Conservation (phyloP, 2,113 vertebrate genomes). For the Rousettus leschenaultii region DNA sequence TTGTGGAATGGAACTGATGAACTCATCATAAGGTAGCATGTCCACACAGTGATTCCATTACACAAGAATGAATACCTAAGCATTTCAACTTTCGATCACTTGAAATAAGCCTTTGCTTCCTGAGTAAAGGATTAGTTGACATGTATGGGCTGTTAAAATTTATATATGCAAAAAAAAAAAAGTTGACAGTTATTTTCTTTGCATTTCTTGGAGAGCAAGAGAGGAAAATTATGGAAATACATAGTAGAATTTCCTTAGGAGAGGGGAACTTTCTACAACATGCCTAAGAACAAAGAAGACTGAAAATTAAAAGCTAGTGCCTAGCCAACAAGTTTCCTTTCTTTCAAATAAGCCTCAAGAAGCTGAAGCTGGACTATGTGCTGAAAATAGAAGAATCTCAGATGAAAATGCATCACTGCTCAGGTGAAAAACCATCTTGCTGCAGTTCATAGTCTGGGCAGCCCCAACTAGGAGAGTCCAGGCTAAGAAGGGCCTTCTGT, state of each 20-base stretch:
- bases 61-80: slow-evolving; percentile 32
- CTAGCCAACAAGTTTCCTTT: slow-evolving; percentile 49
- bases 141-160: slow-evolving; percentile 70
- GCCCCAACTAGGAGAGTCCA: not conserved
- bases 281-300: slow-evolving; percentile 61
- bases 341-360: slow-evolving; percentile 35
- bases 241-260: slow-evolving; percentile 57
- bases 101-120: slow-evolving; percentile 65
- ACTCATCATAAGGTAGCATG: slow-evolving; percentile 11
- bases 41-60: slow-evolving; percentile 44
- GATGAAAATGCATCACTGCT: not conserved
- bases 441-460: not conserved
- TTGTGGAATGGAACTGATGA: not conserved
- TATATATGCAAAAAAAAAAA: slow-evolving; percentile 68
- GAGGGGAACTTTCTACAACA: slow-evolving; percentile 16
- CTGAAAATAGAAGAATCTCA: slow-evolving; percentile 6
- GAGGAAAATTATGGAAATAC: slow-evolving; percentile 54
- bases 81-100: slow-evolving; percentile 64
- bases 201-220: slow-evolving; percentile 52
- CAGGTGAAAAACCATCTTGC: not conserved
- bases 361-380: not conserved
- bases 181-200: slow-evolving; percentile 72
- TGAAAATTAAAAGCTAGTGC: slow-evolving; percentile 64
- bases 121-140: slow-evolving; percentile 68
- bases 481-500: not conserved